Evolutionary conservation across 1,140 invertebrate species (phyloP), one percentile per base, ranked within the genome.

Genomic region (Ptiloglossa arizonensis): DNA sequence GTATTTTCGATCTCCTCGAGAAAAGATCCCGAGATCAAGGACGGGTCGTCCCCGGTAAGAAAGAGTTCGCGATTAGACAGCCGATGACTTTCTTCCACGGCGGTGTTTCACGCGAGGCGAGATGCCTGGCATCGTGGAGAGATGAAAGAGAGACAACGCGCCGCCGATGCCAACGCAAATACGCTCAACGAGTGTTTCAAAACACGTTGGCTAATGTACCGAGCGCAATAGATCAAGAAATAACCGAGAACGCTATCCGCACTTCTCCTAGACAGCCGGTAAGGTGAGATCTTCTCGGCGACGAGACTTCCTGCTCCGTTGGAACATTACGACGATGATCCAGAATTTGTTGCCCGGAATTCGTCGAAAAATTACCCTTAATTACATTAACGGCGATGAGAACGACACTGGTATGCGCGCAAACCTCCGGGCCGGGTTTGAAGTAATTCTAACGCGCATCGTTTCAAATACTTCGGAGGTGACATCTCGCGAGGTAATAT

Each of bases 201-300:
- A 92, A 92, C 90, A 92, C 89, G 89, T 90, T 87, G 89, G 87
- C 89, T 91, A 91, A 92, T 91, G 90, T 90, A 89, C 87, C 89
- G 76, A 82, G 75, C 71, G 79, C 81, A 81, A 72, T 79, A 87
- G 87, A 89, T 90, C 90, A 87, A 90, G 89, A 90, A 91, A 91
- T 91, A 91, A 90, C 88, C 68, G 78, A 77, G 71, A 81, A 69
- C 67, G 75, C 68, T 78, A 82, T 79, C 59, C 71, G 50, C 66
- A 48, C 73, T 64, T 52, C 73, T 72, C 48, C 76, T 70, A 35
- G 19, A 5, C 50, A 17, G 41, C 32, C 41, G 24, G 60, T 41
- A 46, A 27, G 44, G 50, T 29, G 41, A n/a, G 41, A 74, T 68
- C 29, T 63, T 63, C n/a, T 3, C 38, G 8, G 13, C n/a, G 13